A percentile compares a stretch with the other conserved stretches of the same genome.
phyloP scores from a whole-genome alignment of 2,113 vertebrate genomes.

The Lampris incognitus region DNA sequence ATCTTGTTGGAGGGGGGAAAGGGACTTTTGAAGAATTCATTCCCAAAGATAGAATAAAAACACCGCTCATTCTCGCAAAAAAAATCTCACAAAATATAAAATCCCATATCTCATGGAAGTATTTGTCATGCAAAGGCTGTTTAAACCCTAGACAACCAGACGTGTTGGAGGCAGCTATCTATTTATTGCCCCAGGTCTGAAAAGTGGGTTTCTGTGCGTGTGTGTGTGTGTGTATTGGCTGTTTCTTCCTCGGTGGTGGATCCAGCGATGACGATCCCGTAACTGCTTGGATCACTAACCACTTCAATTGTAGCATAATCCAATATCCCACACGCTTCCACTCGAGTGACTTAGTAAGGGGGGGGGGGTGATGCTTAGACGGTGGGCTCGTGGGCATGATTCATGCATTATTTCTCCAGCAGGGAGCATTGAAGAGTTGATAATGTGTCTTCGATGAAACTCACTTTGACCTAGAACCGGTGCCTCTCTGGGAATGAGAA shows the following conservation, averaged over 20 bases:
- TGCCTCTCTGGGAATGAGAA: slow-evolving; percentile 28
- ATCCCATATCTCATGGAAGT: background rate
- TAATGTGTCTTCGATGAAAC: slow-evolving; percentile 24
- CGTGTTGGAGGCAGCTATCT: background rate
- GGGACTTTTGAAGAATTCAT: background rate
- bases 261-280: background rate
- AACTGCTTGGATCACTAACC: background rate
- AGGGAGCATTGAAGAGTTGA: slow-evolving; percentile 26
- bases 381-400: slow-evolving; percentile 16
- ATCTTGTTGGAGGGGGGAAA: background rate
- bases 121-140: background rate
- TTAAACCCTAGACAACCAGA: too few species aligned
- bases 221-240: too few species aligned
- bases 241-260: too few species aligned
- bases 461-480: slow-evolving; percentile 44
- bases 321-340: background rate
- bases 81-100: too few species aligned
- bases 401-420: slow-evolving; percentile 38
- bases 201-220: too few species aligned
- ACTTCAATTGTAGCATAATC: background rate
- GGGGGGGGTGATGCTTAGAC: background rate
- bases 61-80: too few species aligned
- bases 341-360: background rate
- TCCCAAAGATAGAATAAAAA: background rate
- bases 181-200: too few species aligned